Evolutionary conservation across 92 coral and sea anemone species (phyloP), one percentile per base, ranked within the genome.

Genomic region (Phymanthus crucifer): DNA sequence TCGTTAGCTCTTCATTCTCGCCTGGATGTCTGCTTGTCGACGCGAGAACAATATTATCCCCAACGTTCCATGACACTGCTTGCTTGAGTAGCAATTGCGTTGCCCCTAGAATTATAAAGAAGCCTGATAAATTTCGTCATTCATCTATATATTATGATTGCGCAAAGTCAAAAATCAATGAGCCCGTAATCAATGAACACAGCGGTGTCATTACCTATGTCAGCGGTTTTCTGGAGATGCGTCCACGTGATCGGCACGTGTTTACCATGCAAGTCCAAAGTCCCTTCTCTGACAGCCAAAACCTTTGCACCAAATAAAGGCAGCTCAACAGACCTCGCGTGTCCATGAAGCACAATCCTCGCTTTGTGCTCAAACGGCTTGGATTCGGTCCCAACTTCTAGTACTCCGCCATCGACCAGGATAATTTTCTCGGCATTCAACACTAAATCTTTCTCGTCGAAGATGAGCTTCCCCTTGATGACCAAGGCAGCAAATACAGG

Each of bases 221-320:
- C 24, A 37, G 91, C 94, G 4, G 98, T 89, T 21, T 78, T 73
- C 57, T 92, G 91, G 57, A 94, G 86, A 34, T 86, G 90, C 4
- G 98, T 94, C 98, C 98, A 94, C 70, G 98, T 91, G 92, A 91
- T 74, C 13, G 86, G 88, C 35, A 94, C 88, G 35, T 85, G 92
- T 75, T 78, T 70, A 29, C 98, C 98, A 73, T 94, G 98, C 80
- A 94, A 80, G 79, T 93, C 98, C 78, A 94, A 74, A 64, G 88
- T 89, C 54, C 98, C 98, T 80, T 94, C 92, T 27, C 98, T 84
- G 1, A 94, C 91, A 3, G 94, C 98, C 78, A 94, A 78, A 13
- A 90, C 95, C 85, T 94, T 94, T 14, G 98, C 87, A 46, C 98
- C 98, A 83, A 87, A 94, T 70, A 94, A 88, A 65, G 98, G 98